A percentile compares a stretch with the other conserved stretches of the same genome.
phyloP scores from a whole-genome alignment of 2,888 invertebrate genomes.

The Dimorphilus gyrociliatus region DNA sequence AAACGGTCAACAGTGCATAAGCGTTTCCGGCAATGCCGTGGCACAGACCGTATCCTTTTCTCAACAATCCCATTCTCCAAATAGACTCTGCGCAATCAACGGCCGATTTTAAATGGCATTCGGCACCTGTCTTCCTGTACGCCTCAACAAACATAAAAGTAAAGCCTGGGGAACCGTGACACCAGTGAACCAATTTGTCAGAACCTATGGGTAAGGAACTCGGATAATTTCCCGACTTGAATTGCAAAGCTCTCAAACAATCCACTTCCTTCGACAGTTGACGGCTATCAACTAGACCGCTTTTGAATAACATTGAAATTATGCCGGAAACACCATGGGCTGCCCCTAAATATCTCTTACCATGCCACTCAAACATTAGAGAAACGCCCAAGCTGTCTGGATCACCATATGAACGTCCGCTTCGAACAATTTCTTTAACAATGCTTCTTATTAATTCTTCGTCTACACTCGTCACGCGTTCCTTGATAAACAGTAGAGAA shows the following conservation, averaged over 20 bases:
- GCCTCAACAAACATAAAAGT: constrained; percentile 46
- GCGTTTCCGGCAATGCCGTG: constrained; percentile 77
- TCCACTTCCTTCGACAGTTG: too few species aligned
- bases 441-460: neutral
- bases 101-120: constrained; percentile 53
- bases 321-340: constrained; percentile 79
- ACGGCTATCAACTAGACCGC: too few species aligned
- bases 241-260: too few species aligned
- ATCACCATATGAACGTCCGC: constrained; percentile 48
- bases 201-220: constrained; percentile 58
- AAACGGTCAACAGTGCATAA: constrained; percentile 61
- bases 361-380: constrained; percentile 71
- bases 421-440: too few species aligned
- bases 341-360: constrained; percentile 65
- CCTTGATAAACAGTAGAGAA: constrained; percentile 56
- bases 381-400: constrained; percentile 42
- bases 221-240: too few species aligned
- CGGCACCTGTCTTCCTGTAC: constrained; percentile 42
- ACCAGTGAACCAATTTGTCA: constrained; percentile 75
- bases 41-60: constrained; percentile 70
- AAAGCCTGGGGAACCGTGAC: constrained; percentile 81
- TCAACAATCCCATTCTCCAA: constrained; percentile 62
- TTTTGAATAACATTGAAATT: constrained; percentile 61
- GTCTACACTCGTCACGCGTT: constrained; percentile 46
- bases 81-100: constrained; percentile 55